Conservation (phyloP, 2,113 vertebrate species). For the Silurus asotus region DNA sequence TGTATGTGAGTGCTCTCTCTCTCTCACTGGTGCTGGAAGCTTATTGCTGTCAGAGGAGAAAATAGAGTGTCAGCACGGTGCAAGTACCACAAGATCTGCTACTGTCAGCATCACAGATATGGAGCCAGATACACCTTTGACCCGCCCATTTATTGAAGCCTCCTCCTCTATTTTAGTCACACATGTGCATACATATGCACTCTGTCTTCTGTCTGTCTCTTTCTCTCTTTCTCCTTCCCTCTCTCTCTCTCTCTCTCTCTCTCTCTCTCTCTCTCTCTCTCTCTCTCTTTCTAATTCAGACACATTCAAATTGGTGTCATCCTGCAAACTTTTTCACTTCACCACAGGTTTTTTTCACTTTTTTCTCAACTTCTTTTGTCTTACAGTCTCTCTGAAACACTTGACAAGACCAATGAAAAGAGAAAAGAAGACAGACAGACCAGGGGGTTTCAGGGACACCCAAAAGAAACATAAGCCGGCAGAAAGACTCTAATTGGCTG, state of each 20-base stretch:
- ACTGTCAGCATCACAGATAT: conserved; percentile 25
- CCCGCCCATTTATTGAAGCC: conserved; percentile 8
- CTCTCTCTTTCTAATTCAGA: background rate
- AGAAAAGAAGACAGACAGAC: background rate
- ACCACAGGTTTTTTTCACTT: too few relatives aligned
- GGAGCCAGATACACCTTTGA: conserved; percentile 10
- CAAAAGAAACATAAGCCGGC: background rate
- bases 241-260: background rate
- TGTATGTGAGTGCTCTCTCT: background rate
- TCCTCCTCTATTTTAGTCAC: background rate
- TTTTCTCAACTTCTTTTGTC: background rate
- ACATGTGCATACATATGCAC: conserved; percentile 1
- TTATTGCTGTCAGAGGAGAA: conserved; percentile 28
- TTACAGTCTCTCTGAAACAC: background rate
- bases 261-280: background rate
- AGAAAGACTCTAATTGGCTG: conserved; percentile 22
- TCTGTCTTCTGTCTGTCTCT: background rate
- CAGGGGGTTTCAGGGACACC: conserved; percentile 2
- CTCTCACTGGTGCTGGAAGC: conserved; percentile 9
- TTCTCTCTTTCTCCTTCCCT: background rate
- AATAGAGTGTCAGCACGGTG: conserved; percentile 13
- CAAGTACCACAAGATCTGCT: conserved; percentile 9
- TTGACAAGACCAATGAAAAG: background rate
- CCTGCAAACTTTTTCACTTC: background rate
- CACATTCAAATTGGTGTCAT: background rate